A percentile compares a stretch with the other conserved stretches of the same genome.
phyloP scores from a whole-genome alignment of 2,888 invertebrate species.

The Andrena dorsata region DNA sequence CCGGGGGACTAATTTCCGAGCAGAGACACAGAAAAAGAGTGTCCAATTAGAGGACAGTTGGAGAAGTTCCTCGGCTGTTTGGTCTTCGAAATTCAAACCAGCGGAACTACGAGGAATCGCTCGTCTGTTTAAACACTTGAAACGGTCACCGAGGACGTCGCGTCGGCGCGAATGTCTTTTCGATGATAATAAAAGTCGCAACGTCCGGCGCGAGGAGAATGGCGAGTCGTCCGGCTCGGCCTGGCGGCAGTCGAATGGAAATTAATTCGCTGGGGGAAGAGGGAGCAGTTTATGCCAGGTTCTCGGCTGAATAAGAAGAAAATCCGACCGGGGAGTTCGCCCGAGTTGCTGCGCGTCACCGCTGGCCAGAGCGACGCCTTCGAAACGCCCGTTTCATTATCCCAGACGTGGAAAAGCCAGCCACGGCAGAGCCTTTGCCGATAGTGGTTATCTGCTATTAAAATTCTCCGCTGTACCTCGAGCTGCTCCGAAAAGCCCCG shows the following conservation, averaged over 20 bases:
- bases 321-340: conserved; percentile 55
- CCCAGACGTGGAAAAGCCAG: conserved; percentile 15
- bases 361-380: conserved; percentile 39
- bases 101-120: background rate
- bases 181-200: background rate
- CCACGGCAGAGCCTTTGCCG: background rate
- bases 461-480: conserved; percentile 19
- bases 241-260: conserved; percentile 58
- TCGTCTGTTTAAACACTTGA: background rate
- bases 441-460: conserved; percentile 41
- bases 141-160: background rate
- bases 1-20: conserved; percentile 8
- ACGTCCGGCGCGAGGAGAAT: background rate
- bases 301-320: conserved; percentile 54
- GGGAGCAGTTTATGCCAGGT: conserved; percentile 68
- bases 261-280: conserved; percentile 72
- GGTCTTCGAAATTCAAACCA: conserved; percentile 40
- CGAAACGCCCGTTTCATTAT: conserved; percentile 49
- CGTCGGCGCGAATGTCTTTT: background rate
- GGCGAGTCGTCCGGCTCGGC: background rate
- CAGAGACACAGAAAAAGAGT: conserved; percentile 4
- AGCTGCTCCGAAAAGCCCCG: background rate
- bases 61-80: conserved; percentile 35
- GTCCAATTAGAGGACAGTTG: conserved; percentile 41
- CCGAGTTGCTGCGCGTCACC: conserved; percentile 39